phyloP scores from a whole-genome alignment of 2,797 vertebrate genomes.

The Chrysocyon brachyurus region DNA sequence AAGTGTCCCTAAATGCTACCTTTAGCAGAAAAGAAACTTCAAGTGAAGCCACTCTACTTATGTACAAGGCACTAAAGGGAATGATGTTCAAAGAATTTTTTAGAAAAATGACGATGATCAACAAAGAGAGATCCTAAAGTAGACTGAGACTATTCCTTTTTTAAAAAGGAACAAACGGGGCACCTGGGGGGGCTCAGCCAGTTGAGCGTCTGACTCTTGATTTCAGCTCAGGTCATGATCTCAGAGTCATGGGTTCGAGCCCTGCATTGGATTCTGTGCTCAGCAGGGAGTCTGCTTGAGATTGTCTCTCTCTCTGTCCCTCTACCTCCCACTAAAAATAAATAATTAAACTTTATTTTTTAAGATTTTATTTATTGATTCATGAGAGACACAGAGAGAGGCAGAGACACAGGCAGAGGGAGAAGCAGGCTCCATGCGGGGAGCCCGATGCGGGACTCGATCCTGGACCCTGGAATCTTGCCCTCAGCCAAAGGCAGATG shows the following conservation, averaged over 20 bases:
- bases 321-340: not conserved
- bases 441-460: too few species aligned
- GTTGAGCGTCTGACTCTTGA: not conserved
- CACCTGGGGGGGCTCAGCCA: not conserved
- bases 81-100: not conserved
- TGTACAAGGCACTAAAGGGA: not conserved
- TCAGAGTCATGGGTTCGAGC: not conserved
- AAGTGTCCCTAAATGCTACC: not conserved
- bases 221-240: not conserved
- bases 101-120: not conserved
- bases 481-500: too few species aligned
- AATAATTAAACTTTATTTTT: not conserved
- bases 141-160: not conserved
- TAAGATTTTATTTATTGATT: too few species aligned
- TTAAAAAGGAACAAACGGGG: not conserved
- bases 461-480: too few species aligned
- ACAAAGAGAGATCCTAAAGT: not conserved
- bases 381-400: too few species aligned
- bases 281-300: not conserved
- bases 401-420: too few species aligned
- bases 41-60: not conserved
- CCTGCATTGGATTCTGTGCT: not conserved
- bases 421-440: too few species aligned
- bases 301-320: not conserved
- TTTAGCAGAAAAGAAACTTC: not conserved